These are phyloP conservation scores for Aurelia sp. DNA, from an alignment of 30 jellyfish, hydroid and myxozoan species.

Conservation along the genomic window DNA sequence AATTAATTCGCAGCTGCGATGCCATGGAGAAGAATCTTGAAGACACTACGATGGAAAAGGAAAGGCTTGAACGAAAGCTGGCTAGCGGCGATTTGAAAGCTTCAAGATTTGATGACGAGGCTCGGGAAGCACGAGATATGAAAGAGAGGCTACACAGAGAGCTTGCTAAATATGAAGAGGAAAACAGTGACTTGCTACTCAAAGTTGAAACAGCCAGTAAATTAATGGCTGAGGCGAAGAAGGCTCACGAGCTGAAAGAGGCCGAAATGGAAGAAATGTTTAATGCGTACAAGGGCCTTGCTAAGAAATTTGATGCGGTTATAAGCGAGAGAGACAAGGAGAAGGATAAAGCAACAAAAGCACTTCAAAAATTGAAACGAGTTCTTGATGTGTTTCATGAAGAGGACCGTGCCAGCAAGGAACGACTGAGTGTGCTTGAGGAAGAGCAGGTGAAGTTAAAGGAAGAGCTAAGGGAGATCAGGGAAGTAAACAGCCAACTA, in stretches of 20 bases:
- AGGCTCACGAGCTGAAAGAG: constrained; percentile 4
- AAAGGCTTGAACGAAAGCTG: neutral
- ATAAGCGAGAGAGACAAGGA: neutral
- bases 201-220: constrained; percentile 7
- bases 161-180: neutral
- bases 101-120: neutral
- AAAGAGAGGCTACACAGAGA: neutral
- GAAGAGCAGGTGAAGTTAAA: neutral
- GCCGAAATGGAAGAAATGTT: neutral
- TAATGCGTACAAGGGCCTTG: constrained; percentile 5
- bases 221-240: constrained; percentile 16
- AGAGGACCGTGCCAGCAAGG: neutral
- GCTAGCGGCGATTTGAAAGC: no score
- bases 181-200: neutral
- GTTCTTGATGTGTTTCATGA: neutral
- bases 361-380: neutral
- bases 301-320: neutral
- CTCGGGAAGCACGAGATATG: neutral
- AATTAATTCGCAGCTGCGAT: neutral
- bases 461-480: neutral
- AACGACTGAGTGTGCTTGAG: neutral
- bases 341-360: constrained; percentile 3
- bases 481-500: neutral
- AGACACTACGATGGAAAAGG: neutral
- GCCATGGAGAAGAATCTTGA: neutral